Evolutionary conservation across 2,888 invertebrate species (phyloP).

Genomic region (Drosophila quinaria): DNA sequence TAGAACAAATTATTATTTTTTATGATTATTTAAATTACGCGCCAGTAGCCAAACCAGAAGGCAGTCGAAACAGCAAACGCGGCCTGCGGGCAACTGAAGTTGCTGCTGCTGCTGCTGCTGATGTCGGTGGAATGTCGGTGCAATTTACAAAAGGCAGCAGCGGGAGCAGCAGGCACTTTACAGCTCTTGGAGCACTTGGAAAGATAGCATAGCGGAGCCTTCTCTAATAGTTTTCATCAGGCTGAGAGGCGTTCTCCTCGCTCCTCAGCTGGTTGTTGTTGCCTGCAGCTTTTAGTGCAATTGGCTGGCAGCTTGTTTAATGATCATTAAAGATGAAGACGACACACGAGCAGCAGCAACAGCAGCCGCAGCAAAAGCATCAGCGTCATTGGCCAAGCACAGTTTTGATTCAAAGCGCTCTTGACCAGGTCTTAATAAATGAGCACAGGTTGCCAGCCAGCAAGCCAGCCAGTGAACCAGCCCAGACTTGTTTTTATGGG

Average conservation of each 20-base stretch:
- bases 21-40: constrained; percentile 81
- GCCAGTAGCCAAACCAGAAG: constrained; percentile 60
- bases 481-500: constrained; percentile 68
- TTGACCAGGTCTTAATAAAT: constrained; percentile 80
- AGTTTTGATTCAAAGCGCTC: constrained; percentile 80
- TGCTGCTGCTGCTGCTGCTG: constrained; percentile 30
- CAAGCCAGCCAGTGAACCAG: constrained; percentile 23
- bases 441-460: constrained; percentile 69
- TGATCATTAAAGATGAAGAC: constrained; percentile 80
- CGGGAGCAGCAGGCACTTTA: constrained; percentile 67
- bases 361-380: constrained; percentile 16
- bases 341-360: constrained; percentile 62
- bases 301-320: constrained; percentile 79
- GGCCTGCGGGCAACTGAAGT: constrained; percentile 13
- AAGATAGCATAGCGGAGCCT: constrained; percentile 34
- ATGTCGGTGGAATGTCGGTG: constrained; percentile 52
- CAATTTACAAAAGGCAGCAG: constrained; percentile 73
- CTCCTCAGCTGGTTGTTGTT: constrained; percentile 21
- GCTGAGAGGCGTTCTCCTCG: constrained; percentile 51
- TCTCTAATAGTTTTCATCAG: constrained; percentile 81
- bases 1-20: constrained; percentile 80
- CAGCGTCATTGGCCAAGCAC: constrained; percentile 30
- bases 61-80: constrained; percentile 23
- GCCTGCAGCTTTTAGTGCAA: constrained; percentile 79
- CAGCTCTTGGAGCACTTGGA: constrained; percentile 56